Conservation (phyloP, 2,113 vertebrate genomes). For the Genyomyrus donnyi region DNA sequence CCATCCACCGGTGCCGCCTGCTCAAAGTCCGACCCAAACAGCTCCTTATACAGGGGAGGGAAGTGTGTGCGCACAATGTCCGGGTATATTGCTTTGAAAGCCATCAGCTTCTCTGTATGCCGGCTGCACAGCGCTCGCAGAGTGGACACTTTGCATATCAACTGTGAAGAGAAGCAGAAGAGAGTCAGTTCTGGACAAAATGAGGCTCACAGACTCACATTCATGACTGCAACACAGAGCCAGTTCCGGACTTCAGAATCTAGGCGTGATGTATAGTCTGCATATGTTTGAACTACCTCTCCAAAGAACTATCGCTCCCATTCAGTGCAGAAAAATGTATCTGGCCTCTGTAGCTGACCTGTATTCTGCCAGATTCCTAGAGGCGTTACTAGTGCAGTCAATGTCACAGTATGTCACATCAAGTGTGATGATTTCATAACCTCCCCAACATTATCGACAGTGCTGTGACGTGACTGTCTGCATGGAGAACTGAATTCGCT, state of each 20-base stretch:
- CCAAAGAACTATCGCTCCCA: background rate
- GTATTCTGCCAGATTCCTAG: background rate
- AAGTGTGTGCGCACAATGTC: constrained; percentile 84
- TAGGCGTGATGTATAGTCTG: background rate
- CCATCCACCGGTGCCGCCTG: constrained; percentile 73
- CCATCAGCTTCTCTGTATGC: constrained; percentile 84
- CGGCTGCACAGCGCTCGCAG: constrained; percentile 81
- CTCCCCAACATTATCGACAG: background rate
- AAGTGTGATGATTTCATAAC: background rate
- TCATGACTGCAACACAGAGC: background rate
- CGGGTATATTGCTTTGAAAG: constrained; percentile 85
- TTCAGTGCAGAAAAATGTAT: background rate
- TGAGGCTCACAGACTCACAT: background rate
- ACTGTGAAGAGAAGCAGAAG: constrained; percentile 54
- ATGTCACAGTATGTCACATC: background rate
- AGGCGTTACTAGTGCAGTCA: background rate
- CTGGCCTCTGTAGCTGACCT: background rate
- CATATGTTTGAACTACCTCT: background rate
- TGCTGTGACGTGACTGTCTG: background rate
- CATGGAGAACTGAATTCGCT: background rate
- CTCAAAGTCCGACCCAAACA: constrained; percentile 86
- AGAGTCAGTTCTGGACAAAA: background rate
- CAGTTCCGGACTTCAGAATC: background rate
- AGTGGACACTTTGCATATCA: constrained; percentile 83
- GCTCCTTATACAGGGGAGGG: constrained; percentile 89